phyloP scores from a whole-genome alignment of 2,888 invertebrate genomes.

The Masnerella sp. region DNA sequence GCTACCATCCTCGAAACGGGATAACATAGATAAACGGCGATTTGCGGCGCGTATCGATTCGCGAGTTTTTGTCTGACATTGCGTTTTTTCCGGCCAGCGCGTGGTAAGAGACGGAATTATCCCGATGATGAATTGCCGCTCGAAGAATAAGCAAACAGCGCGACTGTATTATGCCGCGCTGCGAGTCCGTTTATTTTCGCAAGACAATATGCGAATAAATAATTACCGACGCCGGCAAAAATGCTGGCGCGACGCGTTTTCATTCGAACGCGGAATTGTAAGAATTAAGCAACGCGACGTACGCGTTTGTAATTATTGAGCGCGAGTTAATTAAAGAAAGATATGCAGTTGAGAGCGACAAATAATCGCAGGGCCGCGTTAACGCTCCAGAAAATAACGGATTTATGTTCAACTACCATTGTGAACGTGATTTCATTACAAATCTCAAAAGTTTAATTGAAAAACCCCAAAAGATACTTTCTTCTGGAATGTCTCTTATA shows the following conservation, averaged over 20 bases:
- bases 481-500: too few species aligned
- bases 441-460: background rate
- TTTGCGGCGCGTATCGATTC: slow-evolving; percentile 40
- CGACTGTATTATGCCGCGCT: background rate
- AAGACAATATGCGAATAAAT: slow-evolving; percentile 15
- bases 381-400: slow-evolving; percentile 12
- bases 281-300: background rate
- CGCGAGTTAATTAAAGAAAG: slow-evolving; percentile 13
- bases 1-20: slow-evolving; percentile 37
- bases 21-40: slow-evolving; percentile 53
- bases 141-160: slow-evolving; percentile 14
- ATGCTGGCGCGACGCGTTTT: slow-evolving; percentile 8
- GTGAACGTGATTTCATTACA: slow-evolving; percentile 2
- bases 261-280: background rate
- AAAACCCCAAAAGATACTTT: too few species aligned
- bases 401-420: too few species aligned
- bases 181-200: slow-evolving; percentile 11
- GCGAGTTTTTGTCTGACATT: slow-evolving; percentile 15
- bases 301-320: slow-evolving; percentile 12
- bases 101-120: too few species aligned
- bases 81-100: slow-evolving; percentile 42
- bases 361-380: slow-evolving; percentile 2
- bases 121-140: slow-evolving; percentile 18
- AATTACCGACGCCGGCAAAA: slow-evolving; percentile 9
- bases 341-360: slow-evolving; percentile 9